A percentile compares a stretch with the other conserved stretches of the same genome.
Evolutionary conservation across 2,113 vertebrate species (phyloP).

Genomic region (Cynoglossus semilaevis): DNA sequence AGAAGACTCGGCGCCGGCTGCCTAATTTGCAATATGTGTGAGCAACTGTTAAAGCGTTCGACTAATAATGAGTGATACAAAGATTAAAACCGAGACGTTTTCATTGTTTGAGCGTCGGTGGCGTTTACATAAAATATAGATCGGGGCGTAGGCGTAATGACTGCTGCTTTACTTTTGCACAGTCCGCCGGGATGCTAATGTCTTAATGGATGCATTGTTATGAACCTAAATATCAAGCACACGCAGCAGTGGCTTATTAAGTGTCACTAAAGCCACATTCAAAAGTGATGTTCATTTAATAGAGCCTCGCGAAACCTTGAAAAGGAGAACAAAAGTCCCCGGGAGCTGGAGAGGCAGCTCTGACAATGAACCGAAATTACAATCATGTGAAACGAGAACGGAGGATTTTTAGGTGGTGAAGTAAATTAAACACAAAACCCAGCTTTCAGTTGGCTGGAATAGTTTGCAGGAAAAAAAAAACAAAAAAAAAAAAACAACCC

Average conservation of each 20-base stretch:
- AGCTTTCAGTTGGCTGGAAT: constrained; percentile 84
- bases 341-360: constrained; percentile 35
- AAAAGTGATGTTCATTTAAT: constrained; percentile 42
- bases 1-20: constrained; percentile 54
- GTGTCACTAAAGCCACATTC: constrained; percentile 23
- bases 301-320: constrained; percentile 25
- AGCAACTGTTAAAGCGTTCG: constrained; percentile 64
- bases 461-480: constrained; percentile 86
- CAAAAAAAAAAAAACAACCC: too few relatives aligned
- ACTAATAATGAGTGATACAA: constrained; percentile 43
- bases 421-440: constrained; percentile 85
- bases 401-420: constrained; percentile 87
- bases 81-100: constrained; percentile 32
- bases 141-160: constrained; percentile 22
- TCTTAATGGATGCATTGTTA: constrained; percentile 4
- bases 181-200: constrained; percentile 41
- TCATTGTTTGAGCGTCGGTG: constrained; percentile 2
- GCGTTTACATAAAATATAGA: constrained; percentile 15
- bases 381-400: constrained; percentile 87
- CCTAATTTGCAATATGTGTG: constrained; percentile 71
- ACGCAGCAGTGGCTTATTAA: constrained; percentile 9
- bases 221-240: constrained; percentile 15
- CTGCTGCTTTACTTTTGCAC: constrained; percentile 25
- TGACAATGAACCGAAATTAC: constrained; percentile 76
- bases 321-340: constrained; percentile 6